Base-by-base conservation (phyloP, 2,888 invertebrate species). In the Zhengitettix transpicula region DNA sequence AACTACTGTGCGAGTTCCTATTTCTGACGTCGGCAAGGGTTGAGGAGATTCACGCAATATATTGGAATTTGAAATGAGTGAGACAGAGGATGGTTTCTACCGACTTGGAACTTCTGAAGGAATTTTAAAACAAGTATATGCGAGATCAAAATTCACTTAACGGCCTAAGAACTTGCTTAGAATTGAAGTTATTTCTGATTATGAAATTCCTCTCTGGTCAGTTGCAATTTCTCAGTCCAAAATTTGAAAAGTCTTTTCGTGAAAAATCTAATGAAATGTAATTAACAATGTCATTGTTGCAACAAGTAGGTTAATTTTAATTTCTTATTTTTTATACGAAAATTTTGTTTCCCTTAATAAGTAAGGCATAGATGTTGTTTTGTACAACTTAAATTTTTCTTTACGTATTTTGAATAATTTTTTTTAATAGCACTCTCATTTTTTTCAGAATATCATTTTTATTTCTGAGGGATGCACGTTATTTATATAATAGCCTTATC, bases 41-140 rank as follows among this genome's bases (percentile, higher is more conserved):
- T 17, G 41, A 58, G 58, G 58, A n/a, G 58, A 54, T 40, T 41
- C 41, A 10, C 40, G 58, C 16, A 60, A 60, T 41, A 51, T 60
- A 7, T 14, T 61, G 40, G 61, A n/a, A n/a, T n/a, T n/a, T n/a
- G n/a, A n/a, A n/a, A n/a, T n/a, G 58, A 41, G 56, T 58, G 56
- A 56, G 1, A 61, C 61, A 42, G 56, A 58, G n/a, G n/a, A n/a
- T n/a, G n/a, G n/a, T n/a, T n/a, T n/a, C n/a, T n/a, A n/a, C n/a
- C n/a, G n/a, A n/a, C n/a, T n/a, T n/a, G n/a, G n/a, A n/a, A n/a
- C n/a, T n/a, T n/a, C n/a, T n/a, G n/a, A n/a, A n/a, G n/a, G n/a
- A n/a, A n/a, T n/a, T n/a, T n/a, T n/a, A n/a, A n/a, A n/a, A n/a
- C n/a, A n/a, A n/a, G n/a, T n/a, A n/a, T n/a, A n/a, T n/a, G n/a